Evolutionary conservation across 2,888 invertebrate species (phyloP).

Genomic region (Hyposoter didymator): DNA sequence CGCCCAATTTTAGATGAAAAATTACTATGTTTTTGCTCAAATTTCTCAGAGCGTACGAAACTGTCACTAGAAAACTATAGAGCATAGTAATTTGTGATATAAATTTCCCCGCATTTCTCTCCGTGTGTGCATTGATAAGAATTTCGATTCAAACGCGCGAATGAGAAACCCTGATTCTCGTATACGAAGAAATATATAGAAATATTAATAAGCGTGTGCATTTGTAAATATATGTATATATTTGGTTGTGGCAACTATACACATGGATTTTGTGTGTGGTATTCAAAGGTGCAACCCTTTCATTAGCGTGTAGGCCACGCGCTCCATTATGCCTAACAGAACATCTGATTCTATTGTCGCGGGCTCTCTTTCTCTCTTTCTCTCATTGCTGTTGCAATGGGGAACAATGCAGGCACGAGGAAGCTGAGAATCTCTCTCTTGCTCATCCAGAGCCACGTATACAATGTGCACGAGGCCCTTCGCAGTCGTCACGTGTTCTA

Average conservation of each 20-base stretch:
- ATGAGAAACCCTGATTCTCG: slow-evolving; percentile 53
- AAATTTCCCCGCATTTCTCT: too few relatives aligned
- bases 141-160: neutral
- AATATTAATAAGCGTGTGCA: neutral
- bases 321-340: slow-evolving; percentile 82
- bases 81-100: too few relatives aligned
- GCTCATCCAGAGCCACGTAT: neutral
- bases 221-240: slow-evolving; percentile 26
- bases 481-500: slow-evolving; percentile 80
- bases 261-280: slow-evolving; percentile 73
- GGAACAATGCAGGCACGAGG: slow-evolving; percentile 61
- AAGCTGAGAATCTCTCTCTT: slow-evolving; percentile 68
- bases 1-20: too few relatives aligned
- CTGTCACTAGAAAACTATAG: too few relatives aligned
- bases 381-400: slow-evolving; percentile 35
- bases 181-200: neutral
- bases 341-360: slow-evolving; percentile 83
- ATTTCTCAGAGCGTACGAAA: too few relatives aligned
- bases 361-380: slow-evolving; percentile 25
- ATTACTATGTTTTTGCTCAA: too few relatives aligned
- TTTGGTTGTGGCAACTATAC: slow-evolving; percentile 12
- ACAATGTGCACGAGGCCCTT: slow-evolving; percentile 68
- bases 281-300: slow-evolving; percentile 83
- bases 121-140: neutral
- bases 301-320: slow-evolving; percentile 83